Base-by-base conservation (phyloP, 2,797 vertebrate species). In the Pristis pectinata region DNA sequence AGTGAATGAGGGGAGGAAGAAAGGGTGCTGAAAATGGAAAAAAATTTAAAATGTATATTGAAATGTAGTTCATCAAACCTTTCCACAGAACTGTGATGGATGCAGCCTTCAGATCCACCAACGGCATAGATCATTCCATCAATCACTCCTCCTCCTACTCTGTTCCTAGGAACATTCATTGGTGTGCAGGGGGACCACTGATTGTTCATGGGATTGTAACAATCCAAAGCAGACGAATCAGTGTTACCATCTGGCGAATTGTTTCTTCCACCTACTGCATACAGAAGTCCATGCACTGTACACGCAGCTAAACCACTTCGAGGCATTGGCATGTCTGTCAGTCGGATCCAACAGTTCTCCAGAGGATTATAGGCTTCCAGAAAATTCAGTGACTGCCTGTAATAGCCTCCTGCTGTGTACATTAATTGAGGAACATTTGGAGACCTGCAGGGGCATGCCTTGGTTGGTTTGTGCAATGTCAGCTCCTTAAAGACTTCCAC, bases 201-300 rank as follows among this genome's bases (percentile, higher is more conserved):
- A 96, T 99, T 98, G 96, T 98, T 99, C 98, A 99, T 98, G 49
- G 98, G 99, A 95, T 99, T 99, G 96, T 99, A 99, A 95, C 98
- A 99, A 95, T 99, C 98, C 95, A 99, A 95, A 0, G 98, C 97
- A 0, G 96, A 98, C 0, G 99, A 98, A 96, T 99, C 99, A 96
- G 98, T 98, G 97, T 99, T 99, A 34, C 99, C 98, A 0, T 99
- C 98, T 0, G 98, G 98, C 0, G 98, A 98, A 6, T 99, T 99
- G 95, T 99, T 99, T 24, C 99, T 96, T 0, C 98, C 99, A 0
- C 99, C 99, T 0, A 98, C 98, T 0, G 98, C 99, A 0, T 99
- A 99, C 79, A 99, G 98, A 1, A 99, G 97, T 53, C 99, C 99
- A 0, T 98, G 98, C 92, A 99, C 98, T 22, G 98, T 99, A 0